Base-by-base conservation (phyloP, 2,888 invertebrate species). In the Eupelmus urozonus region DNA sequence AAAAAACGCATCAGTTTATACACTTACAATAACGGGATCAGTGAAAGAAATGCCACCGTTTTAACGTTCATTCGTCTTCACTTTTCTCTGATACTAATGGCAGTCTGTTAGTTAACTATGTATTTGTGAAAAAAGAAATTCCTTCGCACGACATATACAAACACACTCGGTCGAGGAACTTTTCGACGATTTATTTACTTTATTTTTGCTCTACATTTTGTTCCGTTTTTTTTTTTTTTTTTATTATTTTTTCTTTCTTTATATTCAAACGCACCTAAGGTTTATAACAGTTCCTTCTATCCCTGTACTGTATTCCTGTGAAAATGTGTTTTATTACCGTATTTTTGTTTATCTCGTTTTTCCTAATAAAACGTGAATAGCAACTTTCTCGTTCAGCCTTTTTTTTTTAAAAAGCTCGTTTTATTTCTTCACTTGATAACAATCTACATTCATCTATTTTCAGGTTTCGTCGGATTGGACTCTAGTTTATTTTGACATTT, bases 371-470 rank as follows among this genome's bases (percentile, higher is more conserved):
- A 76, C 60, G 23, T 70, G 69, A 80, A 75, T 75, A 9, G 67
- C 59, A 80, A 71, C 67, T 80, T 75, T 80, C 78, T 74, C 75
- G 29, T 75, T 78, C 80, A 78, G 75, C 78, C 78, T 60, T 65
- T 70, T 53, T 53, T 53, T 20, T 70, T 74, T 51, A 59, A 74
- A 74, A 77, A 74, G 77, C 77, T 74, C 65, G 25, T 66, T 49
- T 72, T 40, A 75, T 25, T 62, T 29, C 49, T 70, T 20, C 11
- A 20, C n/a, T 49, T 49, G 3, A 20, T 60, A 66, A 60, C 27
- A 67, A 59, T 76, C 20, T 45, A 29, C 62, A 78, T 55, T 62
- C 49, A 62, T 67, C 59, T 27, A 20, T 62, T 42, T 63, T 59
- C 16, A 42, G 53, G 13, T 29, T 45, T 78, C 49, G 18, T 59